phyloP scores from a whole-genome alignment of 2,888 invertebrate genomes.

The Argyra leucocephala region DNA sequence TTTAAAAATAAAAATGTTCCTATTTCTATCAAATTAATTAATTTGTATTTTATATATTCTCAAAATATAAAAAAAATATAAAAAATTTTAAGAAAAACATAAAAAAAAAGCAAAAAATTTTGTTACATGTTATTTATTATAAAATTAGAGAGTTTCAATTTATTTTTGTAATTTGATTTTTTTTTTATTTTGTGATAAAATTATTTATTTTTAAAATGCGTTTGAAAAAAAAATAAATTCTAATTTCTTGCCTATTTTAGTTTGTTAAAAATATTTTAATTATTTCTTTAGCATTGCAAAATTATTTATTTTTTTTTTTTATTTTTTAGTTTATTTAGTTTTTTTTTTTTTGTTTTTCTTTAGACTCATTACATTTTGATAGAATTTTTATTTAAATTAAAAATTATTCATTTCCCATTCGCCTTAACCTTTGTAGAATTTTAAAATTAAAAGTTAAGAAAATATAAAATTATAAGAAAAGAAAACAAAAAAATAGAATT shows the following conservation, averaged over 20 bases:
- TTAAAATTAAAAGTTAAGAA: background rate
- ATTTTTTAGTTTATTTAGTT: background rate
- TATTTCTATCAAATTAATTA: too few relatives aligned
- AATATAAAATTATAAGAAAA: background rate
- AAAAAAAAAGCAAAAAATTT: too few relatives aligned
- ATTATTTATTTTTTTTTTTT: background rate
- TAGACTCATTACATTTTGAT: background rate
- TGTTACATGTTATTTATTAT: too few relatives aligned
- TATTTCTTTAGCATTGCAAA: background rate
- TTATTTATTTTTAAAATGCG: background rate
- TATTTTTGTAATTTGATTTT: too few relatives aligned
- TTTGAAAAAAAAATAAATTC: background rate
- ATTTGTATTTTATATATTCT: too few relatives aligned
- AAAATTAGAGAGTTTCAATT: too few relatives aligned
- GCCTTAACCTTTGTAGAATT: conserved; percentile 1
- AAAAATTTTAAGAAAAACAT: too few relatives aligned
- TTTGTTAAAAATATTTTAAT: background rate
- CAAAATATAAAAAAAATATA: too few relatives aligned
- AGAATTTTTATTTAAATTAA: background rate
- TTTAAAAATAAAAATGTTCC: too few relatives aligned
- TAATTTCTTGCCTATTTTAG: background rate
- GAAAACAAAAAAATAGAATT: background rate
- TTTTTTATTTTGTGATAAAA: too few relatives aligned
- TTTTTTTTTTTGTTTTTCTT: background rate
- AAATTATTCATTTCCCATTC: conserved; percentile 1